Evolutionary conservation across 2,113 vertebrate species (phyloP).

Genomic region (Dicaeum eximium): DNA sequence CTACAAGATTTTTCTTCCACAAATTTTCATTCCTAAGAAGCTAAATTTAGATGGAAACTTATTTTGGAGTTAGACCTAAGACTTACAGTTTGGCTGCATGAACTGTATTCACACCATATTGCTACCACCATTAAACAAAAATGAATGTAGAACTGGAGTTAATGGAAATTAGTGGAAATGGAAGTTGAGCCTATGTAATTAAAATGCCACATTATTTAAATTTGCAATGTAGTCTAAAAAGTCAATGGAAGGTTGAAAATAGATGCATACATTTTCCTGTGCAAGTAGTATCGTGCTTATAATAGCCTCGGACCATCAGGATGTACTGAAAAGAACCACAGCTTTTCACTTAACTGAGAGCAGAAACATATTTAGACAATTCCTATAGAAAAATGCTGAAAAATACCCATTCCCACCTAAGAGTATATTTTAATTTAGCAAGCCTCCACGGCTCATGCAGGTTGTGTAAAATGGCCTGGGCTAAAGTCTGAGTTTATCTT

Average conservation of each 20-base stretch:
- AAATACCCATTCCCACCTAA: not conserved
- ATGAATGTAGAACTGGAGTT: not conserved
- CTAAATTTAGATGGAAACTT: conserved; percentile 11
- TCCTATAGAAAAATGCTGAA: not conserved
- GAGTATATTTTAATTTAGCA: not conserved
- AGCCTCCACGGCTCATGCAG: not conserved
- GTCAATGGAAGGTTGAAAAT: not conserved
- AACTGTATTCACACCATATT: not conserved
- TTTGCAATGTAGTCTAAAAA: not conserved
- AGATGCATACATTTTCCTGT: not conserved
- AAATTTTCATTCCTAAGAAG: not conserved
- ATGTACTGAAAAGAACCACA: not conserved
- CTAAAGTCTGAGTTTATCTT: not conserved
- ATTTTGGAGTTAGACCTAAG: conserved; percentile 1
- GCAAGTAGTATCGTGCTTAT: not conserved
- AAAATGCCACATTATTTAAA: not conserved
- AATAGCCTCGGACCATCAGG: not conserved
- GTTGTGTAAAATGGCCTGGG: not conserved
- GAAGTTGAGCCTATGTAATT: conserved; percentile 18
- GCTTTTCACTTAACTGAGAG: not conserved
- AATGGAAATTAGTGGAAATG: too few relatives aligned
- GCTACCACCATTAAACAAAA: not conserved
- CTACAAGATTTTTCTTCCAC: not conserved
- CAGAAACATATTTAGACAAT: not conserved
- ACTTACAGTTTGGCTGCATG: not conserved